phyloP scores from a whole-genome alignment of 2,888 invertebrate species.

The Cantharis lateralis region DNA sequence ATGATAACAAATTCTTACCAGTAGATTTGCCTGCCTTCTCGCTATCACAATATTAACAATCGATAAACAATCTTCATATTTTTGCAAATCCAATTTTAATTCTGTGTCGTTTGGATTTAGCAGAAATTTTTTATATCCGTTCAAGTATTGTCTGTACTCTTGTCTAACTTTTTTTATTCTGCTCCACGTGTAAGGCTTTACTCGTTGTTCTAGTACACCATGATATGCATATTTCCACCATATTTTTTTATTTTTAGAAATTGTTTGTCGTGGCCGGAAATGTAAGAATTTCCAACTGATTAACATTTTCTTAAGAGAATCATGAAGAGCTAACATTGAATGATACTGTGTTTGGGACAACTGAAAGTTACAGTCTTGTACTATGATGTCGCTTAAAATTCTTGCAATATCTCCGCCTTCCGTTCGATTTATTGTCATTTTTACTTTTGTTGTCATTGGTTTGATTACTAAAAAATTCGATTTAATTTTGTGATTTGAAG shows the following conservation, averaged over 20 bases:
- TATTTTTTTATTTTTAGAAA: slow-evolving; percentile 62
- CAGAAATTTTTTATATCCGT: slow-evolving; percentile 72
- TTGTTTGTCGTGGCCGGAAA: slow-evolving; percentile 47
- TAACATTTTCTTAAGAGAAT: slow-evolving; percentile 67
- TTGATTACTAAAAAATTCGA: slow-evolving; percentile 66
- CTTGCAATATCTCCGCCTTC: slow-evolving; percentile 62
- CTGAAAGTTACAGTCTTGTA: slow-evolving; percentile 77
- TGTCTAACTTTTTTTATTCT: slow-evolving; percentile 70
- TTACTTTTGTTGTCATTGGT: slow-evolving; percentile 78
- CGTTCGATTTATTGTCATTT: slow-evolving; percentile 69
- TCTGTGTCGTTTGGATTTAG: slow-evolving; percentile 75
- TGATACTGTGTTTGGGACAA: slow-evolving; percentile 74
- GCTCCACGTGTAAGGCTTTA: slow-evolving; percentile 76
- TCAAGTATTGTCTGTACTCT: slow-evolving; percentile 71
- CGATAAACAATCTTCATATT: slow-evolving; percentile 74
- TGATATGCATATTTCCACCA: slow-evolving; percentile 82
- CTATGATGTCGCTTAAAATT: slow-evolving; percentile 70
- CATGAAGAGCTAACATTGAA: slow-evolving; percentile 61
- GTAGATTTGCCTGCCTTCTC: slow-evolving; percentile 77
- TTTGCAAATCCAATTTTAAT: slow-evolving; percentile 72
- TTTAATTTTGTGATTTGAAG: background rate
- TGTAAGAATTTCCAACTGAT: slow-evolving; percentile 64
- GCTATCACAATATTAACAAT: slow-evolving; percentile 78
- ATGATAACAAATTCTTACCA: slow-evolving; percentile 57
- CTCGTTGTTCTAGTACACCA: slow-evolving; percentile 71